These are phyloP conservation scores for Heterotis niloticus DNA, from an alignment of 2,113 vertebrate genomes.

Conservation along the genomic window DNA sequence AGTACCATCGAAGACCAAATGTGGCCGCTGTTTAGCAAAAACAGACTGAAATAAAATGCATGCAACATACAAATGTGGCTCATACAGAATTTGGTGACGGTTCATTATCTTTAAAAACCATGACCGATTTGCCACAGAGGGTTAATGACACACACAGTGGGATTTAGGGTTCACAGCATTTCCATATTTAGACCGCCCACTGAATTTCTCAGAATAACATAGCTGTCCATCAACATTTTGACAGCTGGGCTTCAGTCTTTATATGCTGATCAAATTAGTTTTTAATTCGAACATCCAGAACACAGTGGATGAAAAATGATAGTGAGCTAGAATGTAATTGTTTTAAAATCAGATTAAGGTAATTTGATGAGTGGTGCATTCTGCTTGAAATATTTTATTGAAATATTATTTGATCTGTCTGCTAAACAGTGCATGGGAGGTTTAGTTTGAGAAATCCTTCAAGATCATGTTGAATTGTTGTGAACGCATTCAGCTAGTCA, in stretches of 20 bases:
- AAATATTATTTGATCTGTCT: too few relatives aligned
- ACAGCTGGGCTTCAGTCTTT: neutral
- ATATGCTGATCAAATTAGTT: neutral
- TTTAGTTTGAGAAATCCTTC: too few relatives aligned
- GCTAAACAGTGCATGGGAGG: too few relatives aligned
- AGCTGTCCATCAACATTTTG: neutral
- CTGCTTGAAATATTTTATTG: too few relatives aligned
- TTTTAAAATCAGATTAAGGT: too few relatives aligned
- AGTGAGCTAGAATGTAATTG: too few relatives aligned
- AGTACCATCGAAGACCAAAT: conserved; percentile 28
- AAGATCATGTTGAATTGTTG: too few relatives aligned
- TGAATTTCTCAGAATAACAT: conserved; percentile 10
- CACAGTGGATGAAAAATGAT: too few relatives aligned
- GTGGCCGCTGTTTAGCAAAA: conserved; percentile 34
- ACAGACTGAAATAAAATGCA: neutral
- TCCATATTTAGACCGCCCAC: neutral
- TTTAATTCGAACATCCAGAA: too few relatives aligned
- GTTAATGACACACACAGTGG: neutral
- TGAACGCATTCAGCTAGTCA: too few relatives aligned
- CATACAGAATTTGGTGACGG: neutral
- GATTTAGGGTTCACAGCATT: neutral
- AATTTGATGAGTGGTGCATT: too few relatives aligned
- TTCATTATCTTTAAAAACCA: neutral
- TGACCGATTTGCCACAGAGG: neutral
- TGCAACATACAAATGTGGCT: too few relatives aligned